Base-by-base conservation (phyloP, 2,888 invertebrate species). In the Pachycephus smyrnensis region DNA sequence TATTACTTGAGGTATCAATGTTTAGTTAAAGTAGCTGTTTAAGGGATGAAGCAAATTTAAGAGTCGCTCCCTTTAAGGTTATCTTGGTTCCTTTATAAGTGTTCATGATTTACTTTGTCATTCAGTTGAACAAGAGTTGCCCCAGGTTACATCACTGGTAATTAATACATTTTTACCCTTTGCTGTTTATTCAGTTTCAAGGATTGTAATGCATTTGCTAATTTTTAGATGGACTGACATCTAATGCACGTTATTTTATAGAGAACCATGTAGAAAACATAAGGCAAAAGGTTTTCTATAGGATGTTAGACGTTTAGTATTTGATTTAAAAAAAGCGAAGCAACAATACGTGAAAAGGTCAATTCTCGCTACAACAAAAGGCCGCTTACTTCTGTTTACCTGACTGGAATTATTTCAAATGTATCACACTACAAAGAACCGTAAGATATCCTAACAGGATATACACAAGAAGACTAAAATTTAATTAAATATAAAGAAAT, bases 391-490 rank as follows among this genome's bases (percentile, higher is more conserved):
- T 23, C 23, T 55, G 55, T 55, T 55, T 55, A 55, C 55, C 23
- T 55, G 55, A 55, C 55, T 23, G 55, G 15, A 77, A 77, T 77
- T 77, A 31, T 12, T 73, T 77, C 4, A 30, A 74, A 36, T 23
- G 37, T 33, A 55, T 32, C 35, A 15, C 23, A 68, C 36, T 74
- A 36, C 36, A 33, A 74, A 36, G 40, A 73, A 73, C 73, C 9
- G 9, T 55, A 55, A 55, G 23, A 6, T 6, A 23, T 55, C 23
- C 9, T 55, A 23, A 55, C 55, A 55, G 23, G 23, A 55, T 23
- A 55, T 9, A 23, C 9, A 9, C 23, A 23, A 23, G 9, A 23
- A 23, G 23, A 55, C 55, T 23, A 9, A 23, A 55, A 23, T 55
- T 23, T 23, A 55, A 55, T 55, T 9, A 23, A 55, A 55, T 33